These are phyloP conservation scores for Zaprionus davidi DNA, from an alignment of 1,140 invertebrate genomes.

Conservation along the genomic window DNA sequence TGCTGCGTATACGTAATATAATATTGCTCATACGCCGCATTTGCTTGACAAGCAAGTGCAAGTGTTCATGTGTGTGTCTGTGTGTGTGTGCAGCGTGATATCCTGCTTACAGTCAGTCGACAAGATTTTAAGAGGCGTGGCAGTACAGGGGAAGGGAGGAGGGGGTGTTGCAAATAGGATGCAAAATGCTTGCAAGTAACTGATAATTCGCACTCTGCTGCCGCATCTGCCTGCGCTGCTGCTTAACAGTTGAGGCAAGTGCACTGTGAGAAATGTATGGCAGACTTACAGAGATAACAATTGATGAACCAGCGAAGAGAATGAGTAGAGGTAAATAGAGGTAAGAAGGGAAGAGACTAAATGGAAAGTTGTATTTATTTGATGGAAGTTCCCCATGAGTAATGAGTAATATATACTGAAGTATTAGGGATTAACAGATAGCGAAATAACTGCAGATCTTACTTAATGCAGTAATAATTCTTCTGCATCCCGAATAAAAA, in stretches of 20 bases:
- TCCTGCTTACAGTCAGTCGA: slow-evolving; percentile 45
- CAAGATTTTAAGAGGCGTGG: slow-evolving; percentile 7
- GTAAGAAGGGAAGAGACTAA: too few relatives aligned
- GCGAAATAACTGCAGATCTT: too few relatives aligned
- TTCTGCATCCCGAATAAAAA: too few relatives aligned
- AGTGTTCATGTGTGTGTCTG: slow-evolving; percentile 9
- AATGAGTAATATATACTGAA: too few relatives aligned
- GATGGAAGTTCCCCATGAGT: too few relatives aligned
- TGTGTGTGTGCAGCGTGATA: slow-evolving; percentile 67
- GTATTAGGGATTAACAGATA: too few relatives aligned
- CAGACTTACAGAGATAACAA: background rate
- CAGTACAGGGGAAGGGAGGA: background rate
- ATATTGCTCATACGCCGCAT: slow-evolving; percentile 75
- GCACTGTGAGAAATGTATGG: background rate
- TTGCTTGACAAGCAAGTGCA: slow-evolving; percentile 36
- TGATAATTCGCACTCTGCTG: slow-evolving; percentile 64
- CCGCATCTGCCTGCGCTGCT: slow-evolving; percentile 10
- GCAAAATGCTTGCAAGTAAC: slow-evolving; percentile 83
- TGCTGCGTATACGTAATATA: slow-evolving; percentile 69
- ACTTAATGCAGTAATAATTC: too few relatives aligned
- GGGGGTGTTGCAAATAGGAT: slow-evolving; percentile 53
- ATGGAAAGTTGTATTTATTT: too few relatives aligned
- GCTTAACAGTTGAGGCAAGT: background rate
- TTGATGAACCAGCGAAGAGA: background rate
- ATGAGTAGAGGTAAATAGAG: too few relatives aligned